Percentiles rank a stretch among this genome's conserved stretches.
Conservation (phyloP, 2,888 invertebrate species). For the Conops quadrifasciatus region DNA sequence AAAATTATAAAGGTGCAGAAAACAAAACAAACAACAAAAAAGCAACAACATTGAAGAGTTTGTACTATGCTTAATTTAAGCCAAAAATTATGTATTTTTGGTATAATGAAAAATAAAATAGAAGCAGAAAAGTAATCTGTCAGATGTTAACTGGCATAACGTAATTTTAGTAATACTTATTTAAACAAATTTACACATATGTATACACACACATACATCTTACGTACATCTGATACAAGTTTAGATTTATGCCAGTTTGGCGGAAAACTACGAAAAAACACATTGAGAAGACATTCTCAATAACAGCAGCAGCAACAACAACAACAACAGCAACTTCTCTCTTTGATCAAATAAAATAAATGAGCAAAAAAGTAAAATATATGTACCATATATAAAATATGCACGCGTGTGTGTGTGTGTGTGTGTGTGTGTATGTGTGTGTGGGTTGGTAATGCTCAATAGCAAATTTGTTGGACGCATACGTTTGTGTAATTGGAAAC, state of each 20-base stretch:
- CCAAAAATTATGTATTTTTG: too few relatives aligned
- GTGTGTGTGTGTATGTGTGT: slow-evolving; percentile 2
- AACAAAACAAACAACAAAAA: too few relatives aligned
- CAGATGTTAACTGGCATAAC: too few relatives aligned
- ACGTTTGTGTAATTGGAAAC: slow-evolving; percentile 27
- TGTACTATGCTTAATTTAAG: too few relatives aligned
- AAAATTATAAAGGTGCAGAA: too few relatives aligned
- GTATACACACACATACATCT: background rate
- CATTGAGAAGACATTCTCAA: too few relatives aligned
- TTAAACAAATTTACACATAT: too few relatives aligned
- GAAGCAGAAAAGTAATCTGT: too few relatives aligned
- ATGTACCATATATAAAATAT: slow-evolving; percentile 26
- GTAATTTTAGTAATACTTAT: too few relatives aligned
- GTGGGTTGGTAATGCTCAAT: slow-evolving; percentile 20
- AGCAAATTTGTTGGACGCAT: slow-evolving; percentile 33
- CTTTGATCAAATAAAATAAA: slow-evolving; percentile 31
- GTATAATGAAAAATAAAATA: too few relatives aligned
- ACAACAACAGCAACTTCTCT: slow-evolving; percentile 22
- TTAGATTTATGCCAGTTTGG: slow-evolving; percentile 21
- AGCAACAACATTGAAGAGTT: too few relatives aligned
- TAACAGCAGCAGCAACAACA: slow-evolving; percentile 36
- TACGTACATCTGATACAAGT: background rate
- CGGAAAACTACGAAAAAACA: slow-evolving; percentile 31
- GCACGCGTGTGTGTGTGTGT: slow-evolving; percentile 2
- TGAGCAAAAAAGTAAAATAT: slow-evolving; percentile 29